Evolutionary conservation across 1,140 invertebrate species (phyloP).

Genomic region (Lepidostoma basale): DNA sequence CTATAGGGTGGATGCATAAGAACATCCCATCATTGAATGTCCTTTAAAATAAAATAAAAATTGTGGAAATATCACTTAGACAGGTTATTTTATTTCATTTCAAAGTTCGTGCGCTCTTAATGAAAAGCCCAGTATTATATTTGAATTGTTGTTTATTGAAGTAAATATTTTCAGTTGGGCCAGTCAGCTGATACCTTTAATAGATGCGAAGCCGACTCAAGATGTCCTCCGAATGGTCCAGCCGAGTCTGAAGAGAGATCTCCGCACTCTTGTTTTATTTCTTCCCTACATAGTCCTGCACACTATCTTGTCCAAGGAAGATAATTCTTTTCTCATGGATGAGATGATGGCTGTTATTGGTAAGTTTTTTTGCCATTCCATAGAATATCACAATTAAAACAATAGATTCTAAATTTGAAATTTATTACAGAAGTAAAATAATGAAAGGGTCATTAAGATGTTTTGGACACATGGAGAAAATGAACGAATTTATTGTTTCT

Average conservation of each 20-base stretch:
- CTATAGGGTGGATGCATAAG: not conserved
- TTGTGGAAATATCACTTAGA: too few species aligned
- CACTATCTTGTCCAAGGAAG: conserved; percentile 61
- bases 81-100: too few species aligned
- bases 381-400: too few species aligned
- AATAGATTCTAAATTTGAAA: too few species aligned
- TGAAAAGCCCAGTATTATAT: not conserved
- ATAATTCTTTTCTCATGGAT: conserved; percentile 55
- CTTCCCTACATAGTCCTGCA: conserved; percentile 73
- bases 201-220: conserved; percentile 61
- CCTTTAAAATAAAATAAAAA: too few species aligned
- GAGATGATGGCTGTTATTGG: conserved; percentile 65
- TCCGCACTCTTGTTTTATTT: conserved; percentile 71
- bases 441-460: too few species aligned
- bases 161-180: conserved; percentile 63
- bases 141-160: not conserved
- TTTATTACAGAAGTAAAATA: too few species aligned
- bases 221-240: conserved; percentile 69
- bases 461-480: too few species aligned
- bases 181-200: conserved; percentile 63
- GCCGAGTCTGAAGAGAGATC: conserved; percentile 72
- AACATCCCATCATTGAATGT: not conserved
- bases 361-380: conserved; percentile 40
- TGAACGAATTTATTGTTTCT: too few species aligned
- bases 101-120: too few species aligned